A percentile compares a stretch with the other conserved stretches of the same genome.
These are phyloP conservation scores for Cremastinae sp. DNA, from an alignment of 2,888 invertebrate genomes.

Conservation along the genomic window DNA sequence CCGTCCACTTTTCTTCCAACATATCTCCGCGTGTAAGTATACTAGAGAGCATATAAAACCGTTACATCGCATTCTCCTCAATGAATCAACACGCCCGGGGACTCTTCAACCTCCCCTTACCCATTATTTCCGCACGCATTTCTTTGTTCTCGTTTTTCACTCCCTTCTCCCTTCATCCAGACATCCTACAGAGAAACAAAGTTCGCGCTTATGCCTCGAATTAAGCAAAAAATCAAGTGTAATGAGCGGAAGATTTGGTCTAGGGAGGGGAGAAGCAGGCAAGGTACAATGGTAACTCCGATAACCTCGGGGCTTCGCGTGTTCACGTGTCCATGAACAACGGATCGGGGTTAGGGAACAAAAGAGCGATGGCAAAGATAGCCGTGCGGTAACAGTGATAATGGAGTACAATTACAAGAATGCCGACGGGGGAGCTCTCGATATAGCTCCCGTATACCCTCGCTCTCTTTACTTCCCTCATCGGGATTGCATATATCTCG, in stretches of 20 bases:
- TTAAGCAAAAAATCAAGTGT: too few species aligned
- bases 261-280: constrained; percentile 23
- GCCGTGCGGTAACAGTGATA: constrained; percentile 66
- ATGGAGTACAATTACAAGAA: constrained; percentile 69
- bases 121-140: too few species aligned
- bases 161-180: too few species aligned
- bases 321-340: constrained; percentile 68
- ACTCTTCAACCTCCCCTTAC: too few species aligned
- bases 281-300: constrained; percentile 30
- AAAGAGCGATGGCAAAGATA: constrained; percentile 65
- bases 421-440: constrained; percentile 57
- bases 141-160: too few species aligned
- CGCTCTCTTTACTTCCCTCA: constrained; percentile 35
- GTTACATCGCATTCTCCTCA: too few species aligned
- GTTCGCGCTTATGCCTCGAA: too few species aligned
- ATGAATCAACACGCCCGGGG: too few species aligned
- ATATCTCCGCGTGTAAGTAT: not conserved
- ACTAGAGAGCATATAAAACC: not conserved
- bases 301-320: constrained; percentile 63
- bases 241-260: constrained; percentile 13
- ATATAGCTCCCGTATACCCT: constrained; percentile 21
- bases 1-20: not conserved
- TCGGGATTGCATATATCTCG: not conserved
- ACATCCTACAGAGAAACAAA: too few species aligned
- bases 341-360: constrained; percentile 64